Percentiles rank a stretch among this genome's conserved stretches.
These are phyloP conservation scores for Aphidius ervi DNA, from an alignment of 1,140 invertebrate species.

Conservation along the genomic window DNA sequence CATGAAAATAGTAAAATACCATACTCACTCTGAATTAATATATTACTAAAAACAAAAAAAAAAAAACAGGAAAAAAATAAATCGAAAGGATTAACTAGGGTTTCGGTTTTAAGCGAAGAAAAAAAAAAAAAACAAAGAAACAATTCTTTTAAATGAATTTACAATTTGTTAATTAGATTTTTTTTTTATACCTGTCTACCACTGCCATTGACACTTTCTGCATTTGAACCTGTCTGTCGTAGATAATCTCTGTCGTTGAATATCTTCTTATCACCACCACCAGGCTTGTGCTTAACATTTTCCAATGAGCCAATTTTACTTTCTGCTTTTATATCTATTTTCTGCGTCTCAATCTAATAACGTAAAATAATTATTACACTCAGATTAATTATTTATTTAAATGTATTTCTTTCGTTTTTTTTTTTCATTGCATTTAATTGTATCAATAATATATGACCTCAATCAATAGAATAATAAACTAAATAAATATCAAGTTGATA, in stretches of 20 bases:
- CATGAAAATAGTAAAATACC: too few species aligned
- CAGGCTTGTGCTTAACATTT: conserved; percentile 89
- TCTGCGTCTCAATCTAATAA: conserved; percentile 81
- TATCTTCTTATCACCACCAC: conserved; percentile 89
- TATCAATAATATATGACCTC: not conserved
- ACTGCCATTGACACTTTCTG: conserved; percentile 59
- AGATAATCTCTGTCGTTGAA: conserved; percentile 94
- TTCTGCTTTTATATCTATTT: conserved; percentile 79
- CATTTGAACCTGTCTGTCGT: conserved; percentile 69
- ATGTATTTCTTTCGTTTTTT: conserved; percentile 1
- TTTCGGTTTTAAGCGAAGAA: too few species aligned
- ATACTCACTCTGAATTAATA: too few species aligned
- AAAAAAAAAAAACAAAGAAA: too few species aligned
- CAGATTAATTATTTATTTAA: too few species aligned
- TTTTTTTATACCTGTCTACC: conserved; percentile 60
- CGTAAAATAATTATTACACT: conserved; percentile 7
- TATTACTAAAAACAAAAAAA: too few species aligned
- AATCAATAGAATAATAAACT: not conserved
- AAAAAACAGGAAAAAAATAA: too few species aligned
- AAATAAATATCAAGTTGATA: too few species aligned
- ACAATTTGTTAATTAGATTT: too few species aligned
- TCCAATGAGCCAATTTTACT: conserved; percentile 89
- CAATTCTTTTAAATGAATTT: too few species aligned
- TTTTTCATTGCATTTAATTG: not conserved
- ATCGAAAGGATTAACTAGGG: too few species aligned